Evolutionary conservation across 2,888 invertebrate species (phyloP).

Genomic region (Dendrolimus pini): DNA sequence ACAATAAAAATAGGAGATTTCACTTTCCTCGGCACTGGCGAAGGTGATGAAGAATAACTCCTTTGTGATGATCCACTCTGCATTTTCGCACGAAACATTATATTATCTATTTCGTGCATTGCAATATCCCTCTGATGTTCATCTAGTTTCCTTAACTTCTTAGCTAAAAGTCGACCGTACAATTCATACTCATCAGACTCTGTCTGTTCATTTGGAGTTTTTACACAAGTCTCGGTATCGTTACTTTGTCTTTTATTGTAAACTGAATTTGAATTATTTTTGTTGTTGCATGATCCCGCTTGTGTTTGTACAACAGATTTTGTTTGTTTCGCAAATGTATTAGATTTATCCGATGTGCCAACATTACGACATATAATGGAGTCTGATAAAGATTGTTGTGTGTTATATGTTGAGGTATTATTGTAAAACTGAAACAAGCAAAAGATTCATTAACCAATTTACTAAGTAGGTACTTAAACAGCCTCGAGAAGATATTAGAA

Average conservation of each 20-base stretch:
- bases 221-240: constrained; percentile 22
- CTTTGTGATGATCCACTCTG: constrained; percentile 28
- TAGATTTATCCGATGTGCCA: constrained; percentile 15
- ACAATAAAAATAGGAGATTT: constrained; percentile 53
- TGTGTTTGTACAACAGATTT: constrained; percentile 4
- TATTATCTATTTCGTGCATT: constrained; percentile 66
- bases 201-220: constrained; percentile 21
- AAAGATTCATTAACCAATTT: no score
- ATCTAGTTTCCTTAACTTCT: constrained; percentile 56
- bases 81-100: constrained; percentile 61
- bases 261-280: constrained; percentile 10
- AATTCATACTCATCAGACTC: constrained; percentile 59
- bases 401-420: constrained; percentile 16
- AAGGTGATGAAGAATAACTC: constrained; percentile 36
- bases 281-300: constrained; percentile 1
- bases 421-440: constrained; percentile 20
- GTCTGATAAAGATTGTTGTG: constrained; percentile 21
- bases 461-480: no score
- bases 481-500: no score
- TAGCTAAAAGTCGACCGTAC: constrained; percentile 57
- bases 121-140: constrained; percentile 58
- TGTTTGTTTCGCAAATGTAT: constrained; percentile 6
- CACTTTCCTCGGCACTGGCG: constrained; percentile 36
- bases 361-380: constrained; percentile 17
- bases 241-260: constrained; percentile 30